Percentiles rank a stretch among this genome's conserved stretches.
Evolutionary conservation across 1,140 invertebrate species (phyloP).

Genomic region (Tenebrio molitor): DNA sequence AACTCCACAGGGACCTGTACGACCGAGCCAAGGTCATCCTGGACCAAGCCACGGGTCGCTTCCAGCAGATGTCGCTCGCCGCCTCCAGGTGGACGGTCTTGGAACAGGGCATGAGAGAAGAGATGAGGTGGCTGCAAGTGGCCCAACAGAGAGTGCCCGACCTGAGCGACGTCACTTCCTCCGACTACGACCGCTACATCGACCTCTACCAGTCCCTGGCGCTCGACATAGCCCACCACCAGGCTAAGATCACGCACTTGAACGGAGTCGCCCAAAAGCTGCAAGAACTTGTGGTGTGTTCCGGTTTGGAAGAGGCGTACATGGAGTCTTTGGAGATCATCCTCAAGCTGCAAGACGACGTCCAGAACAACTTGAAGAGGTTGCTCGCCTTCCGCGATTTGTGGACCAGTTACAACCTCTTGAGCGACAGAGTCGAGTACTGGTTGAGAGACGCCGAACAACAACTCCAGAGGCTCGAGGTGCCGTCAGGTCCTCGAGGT

Average conservation of each 20-base stretch:
- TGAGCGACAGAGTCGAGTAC: conserved; percentile 79
- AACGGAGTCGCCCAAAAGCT: conserved; percentile 79
- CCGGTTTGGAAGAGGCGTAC: conserved; percentile 79
- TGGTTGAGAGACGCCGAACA: conserved; percentile 81
- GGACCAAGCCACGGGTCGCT: conserved; percentile 82
- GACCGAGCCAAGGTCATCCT: conserved; percentile 79
- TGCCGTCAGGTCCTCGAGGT: conserved; percentile 72
- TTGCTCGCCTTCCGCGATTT: conserved; percentile 81
- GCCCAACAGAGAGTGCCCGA: conserved; percentile 86
- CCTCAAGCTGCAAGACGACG: conserved; percentile 78
- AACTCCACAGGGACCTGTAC: conserved; percentile 83
- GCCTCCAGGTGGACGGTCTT: conserved; percentile 86
- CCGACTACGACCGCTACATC: conserved; percentile 87
- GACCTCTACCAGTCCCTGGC: conserved; percentile 85
- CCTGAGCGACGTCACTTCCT: conserved; percentile 81
- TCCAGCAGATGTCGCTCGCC: conserved; percentile 85
- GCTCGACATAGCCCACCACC: conserved; percentile 82
- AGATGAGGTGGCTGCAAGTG: conserved; percentile 84
- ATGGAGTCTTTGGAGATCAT: conserved; percentile 78
- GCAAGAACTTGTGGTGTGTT: conserved; percentile 80
- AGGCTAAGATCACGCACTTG: conserved; percentile 80
- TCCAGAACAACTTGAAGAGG: conserved; percentile 77
- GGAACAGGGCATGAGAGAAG: conserved; percentile 85
- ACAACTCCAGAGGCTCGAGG: conserved; percentile 71
- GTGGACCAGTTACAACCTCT: conserved; percentile 79